These are phyloP conservation scores for Ferrisia virgata DNA, from an alignment of 2,888 invertebrate genomes.

Conservation along the genomic window DNA sequence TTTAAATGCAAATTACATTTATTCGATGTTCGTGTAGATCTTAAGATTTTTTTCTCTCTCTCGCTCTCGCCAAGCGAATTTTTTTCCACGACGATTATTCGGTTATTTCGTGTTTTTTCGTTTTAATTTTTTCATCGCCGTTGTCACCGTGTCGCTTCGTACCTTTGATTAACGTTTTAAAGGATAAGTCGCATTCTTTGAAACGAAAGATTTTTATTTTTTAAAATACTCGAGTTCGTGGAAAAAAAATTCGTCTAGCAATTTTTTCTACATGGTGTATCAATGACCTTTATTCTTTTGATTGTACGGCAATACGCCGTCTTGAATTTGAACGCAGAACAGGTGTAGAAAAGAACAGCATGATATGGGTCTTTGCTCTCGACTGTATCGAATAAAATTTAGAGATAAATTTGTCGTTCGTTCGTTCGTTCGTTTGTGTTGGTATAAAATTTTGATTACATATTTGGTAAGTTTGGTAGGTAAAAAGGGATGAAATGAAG, in stretches of 20 bases:
- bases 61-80: neutral
- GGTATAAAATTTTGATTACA: too few relatives aligned
- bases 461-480: too few relatives aligned
- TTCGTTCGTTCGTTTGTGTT: too few relatives aligned
- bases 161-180: neutral
- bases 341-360: too few relatives aligned
- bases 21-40: neutral
- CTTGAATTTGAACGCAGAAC: too few relatives aligned
- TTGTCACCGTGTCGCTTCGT: neutral
- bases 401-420: too few relatives aligned
- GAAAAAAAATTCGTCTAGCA: neutral
- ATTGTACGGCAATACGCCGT: too few relatives aligned
- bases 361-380: too few relatives aligned
- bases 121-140: neutral
- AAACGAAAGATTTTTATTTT: neutral
- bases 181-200: neutral
- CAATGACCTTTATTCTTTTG: too few relatives aligned
- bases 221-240: too few relatives aligned
- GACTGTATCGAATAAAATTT: too few relatives aligned
- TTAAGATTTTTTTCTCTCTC: neutral
- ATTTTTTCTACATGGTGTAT: too few relatives aligned
- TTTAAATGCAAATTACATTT: neutral
- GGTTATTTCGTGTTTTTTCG: neutral
- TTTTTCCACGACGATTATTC: neutral
- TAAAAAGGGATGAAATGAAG: neutral